These are phyloP conservation scores for Platysteira castanea DNA, from an alignment of 2,113 vertebrate species.

Conservation along the genomic window DNA sequence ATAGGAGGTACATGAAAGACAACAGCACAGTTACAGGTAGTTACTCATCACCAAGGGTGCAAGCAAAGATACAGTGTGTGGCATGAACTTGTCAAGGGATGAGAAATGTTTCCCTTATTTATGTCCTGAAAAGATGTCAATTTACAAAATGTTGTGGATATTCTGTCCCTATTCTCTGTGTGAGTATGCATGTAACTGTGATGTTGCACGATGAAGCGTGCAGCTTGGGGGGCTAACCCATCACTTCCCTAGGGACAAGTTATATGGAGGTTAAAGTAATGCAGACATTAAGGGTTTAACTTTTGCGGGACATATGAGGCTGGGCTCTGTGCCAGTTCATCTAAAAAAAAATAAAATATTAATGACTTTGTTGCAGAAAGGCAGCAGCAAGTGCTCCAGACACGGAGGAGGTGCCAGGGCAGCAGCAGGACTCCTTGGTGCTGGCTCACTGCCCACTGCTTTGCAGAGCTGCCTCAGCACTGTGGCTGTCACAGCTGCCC, in stretches of 20 bases:
- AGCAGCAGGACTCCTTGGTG: not conserved
- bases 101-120: not conserved
- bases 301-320: not conserved
- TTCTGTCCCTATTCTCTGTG: not conserved
- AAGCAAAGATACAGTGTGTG: not conserved
- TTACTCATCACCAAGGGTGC: not conserved
- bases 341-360: not conserved
- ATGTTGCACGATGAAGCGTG: fast-evolving
- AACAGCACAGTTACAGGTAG: not conserved
- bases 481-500: fast-evolving
- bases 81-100: not conserved
- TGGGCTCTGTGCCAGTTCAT: not conserved
- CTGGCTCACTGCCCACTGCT: not conserved
- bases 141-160: not conserved
- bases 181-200: not conserved
- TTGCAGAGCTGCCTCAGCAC: not conserved
- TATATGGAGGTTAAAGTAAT: not conserved
- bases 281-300: not conserved
- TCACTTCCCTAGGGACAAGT: not conserved
- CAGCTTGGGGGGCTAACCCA: not conserved
- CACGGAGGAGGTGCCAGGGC: not conserved
- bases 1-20: not conserved
- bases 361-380: not conserved
- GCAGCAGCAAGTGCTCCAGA: not conserved
- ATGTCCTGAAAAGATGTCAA: not conserved